Evolutionary conservation across 2,113 vertebrate genomes (phyloP), one percentile per base, ranked within the genome.

Genomic region (Micromys minutus): DNA sequence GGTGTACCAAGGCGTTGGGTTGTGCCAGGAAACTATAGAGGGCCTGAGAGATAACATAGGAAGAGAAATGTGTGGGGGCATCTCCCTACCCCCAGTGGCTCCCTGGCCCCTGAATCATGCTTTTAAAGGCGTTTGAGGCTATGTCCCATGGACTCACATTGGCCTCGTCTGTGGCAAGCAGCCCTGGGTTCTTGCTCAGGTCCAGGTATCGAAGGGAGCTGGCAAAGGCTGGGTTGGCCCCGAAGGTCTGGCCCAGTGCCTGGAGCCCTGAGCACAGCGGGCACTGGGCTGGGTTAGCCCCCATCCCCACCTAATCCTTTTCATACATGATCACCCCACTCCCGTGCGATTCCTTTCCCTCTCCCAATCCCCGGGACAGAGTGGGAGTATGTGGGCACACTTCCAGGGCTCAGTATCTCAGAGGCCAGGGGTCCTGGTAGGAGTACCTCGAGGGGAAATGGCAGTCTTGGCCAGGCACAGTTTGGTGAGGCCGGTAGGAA

Each of bases 1-100:
- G 97, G 94, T 99, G 99, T 47, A 99, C 98, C 95, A 99, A 98
- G 80, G 99, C 99, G 85, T 99, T 99, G 93, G 99, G 99, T 97
- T 99, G 99, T 92, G 99, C 99, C 98, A 99, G 96, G 96, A 99
- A 99, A 86, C 99, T 98, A 96, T 99, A 99, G 90, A 99, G 98
- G 96, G 99, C 99, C 99, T 99, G 95, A 21, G 75, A 87, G 80
- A 75, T 86, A 95, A 95, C 6, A 57, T 67, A 91, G 55, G 50
- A 26, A 90, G 26, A 57, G 59, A 42, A 34, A 95, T 72, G 13
- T 16, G 39, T 3, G 63, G 63, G 3, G 39, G 77, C 75, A 31
- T 16, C 59, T 65, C 67, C 63, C 81, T 10, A 67, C 39, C 26
- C 36, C 57, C 6, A 50, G 80, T 72, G 91, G 31, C 76, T 11